phyloP scores from a whole-genome alignment of 2,797 vertebrate species.

The Lepidocolaptes lacrymiger region DNA sequence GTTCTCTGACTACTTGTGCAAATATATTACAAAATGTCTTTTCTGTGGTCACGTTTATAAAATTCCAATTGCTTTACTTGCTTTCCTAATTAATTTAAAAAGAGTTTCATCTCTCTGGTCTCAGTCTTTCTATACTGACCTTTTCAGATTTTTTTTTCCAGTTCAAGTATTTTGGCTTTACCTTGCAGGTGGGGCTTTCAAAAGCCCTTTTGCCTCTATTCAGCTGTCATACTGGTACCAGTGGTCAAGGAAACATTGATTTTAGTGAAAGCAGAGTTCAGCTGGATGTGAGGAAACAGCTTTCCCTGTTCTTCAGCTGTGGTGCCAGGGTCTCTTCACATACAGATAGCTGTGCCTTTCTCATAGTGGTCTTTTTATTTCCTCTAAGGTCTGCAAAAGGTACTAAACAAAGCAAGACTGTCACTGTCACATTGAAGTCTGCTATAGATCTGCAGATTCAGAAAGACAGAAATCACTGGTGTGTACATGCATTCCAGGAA shows the following conservation, averaged over 20 bases:
- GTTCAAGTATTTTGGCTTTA: not conserved
- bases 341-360: not conserved
- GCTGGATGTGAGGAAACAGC: not conserved
- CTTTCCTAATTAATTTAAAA: not conserved
- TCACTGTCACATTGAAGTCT: not conserved
- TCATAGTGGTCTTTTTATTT: not conserved
- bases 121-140: not conserved
- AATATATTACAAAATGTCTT: not conserved
- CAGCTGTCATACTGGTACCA: not conserved
- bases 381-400: not conserved
- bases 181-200: not conserved
- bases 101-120: not conserved
- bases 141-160: not conserved
- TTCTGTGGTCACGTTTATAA: not conserved
- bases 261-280: not conserved
- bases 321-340: not conserved
- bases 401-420: not conserved
- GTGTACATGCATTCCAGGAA: constrained; percentile 29
- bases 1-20: not conserved
- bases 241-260: not conserved
- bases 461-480: not conserved
- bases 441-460: not conserved
- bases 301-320: not conserved
- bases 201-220: not conserved
- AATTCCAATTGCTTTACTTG: not conserved